Evolutionary conservation across 2,888 invertebrate species (phyloP), one percentile per base, ranked within the genome.

Genomic region (Andrena marginata): DNA sequence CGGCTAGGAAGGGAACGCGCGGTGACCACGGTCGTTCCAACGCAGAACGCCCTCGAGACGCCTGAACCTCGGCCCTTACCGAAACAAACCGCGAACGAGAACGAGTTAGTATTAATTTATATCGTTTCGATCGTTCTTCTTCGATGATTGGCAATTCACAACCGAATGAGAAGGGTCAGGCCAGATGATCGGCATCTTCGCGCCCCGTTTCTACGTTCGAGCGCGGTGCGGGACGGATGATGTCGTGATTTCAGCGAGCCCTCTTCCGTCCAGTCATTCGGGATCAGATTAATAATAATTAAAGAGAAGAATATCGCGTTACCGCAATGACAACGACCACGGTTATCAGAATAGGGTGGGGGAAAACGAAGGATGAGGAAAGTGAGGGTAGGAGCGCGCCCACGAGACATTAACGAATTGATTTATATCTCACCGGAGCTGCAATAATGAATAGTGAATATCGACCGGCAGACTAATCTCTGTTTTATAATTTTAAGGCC

Each of bases 401-500:
- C 67, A 77, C 82, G 62, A 49, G 79, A 76, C 72, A 69, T 23
- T 56, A 26, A 51, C 8, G 51, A 56, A 56, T 82, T 78, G 80
- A 83, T 85, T 83, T 89, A 72, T 85, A 87, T 83, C 82, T 87
- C 79, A 85, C 82, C 85, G 90, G 86, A 89, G 89, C 90, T 92
- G 92, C 91, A 92, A 91, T 92, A 89, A 89, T 72, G 84, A 87
- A 90, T 89, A 89, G 85, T 85, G 77, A 92, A 87, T 87, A 90
- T 89, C 87, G 83, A 89, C 84, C 86, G 87, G 90, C 90, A 91
- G 91, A 91, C 91, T 89, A 91, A 91, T 90, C 90, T 90, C 90
- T 91, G 91, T 93, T 92, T 91, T 91, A 90, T 91, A 92, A 91
- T 92, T 91, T 90, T 92, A 92, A 90, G 91, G 90, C 86, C 90